Base-by-base conservation (phyloP, 2,797 vertebrate genomes). In the Masticophis lateralis region DNA sequence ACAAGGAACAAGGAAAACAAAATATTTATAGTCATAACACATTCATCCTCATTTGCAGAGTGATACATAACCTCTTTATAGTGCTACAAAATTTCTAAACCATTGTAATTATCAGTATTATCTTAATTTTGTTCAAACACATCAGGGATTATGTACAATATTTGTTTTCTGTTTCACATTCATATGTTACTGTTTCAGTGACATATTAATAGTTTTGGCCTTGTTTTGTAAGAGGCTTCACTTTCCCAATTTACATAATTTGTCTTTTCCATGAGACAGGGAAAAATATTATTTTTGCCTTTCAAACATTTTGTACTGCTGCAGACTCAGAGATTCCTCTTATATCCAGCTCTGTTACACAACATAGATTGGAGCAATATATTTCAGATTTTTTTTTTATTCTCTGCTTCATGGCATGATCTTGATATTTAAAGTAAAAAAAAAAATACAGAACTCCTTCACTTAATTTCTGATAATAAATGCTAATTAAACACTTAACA, bases 1-100 rank as follows among this genome's bases (percentile, higher is more conserved):
- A 37, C 93, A 92, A 2, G 57, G 90, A 43, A 94, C 94, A 93
- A n/a, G 60, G n/a, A 93, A 8, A 57, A 93, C 27, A 91, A 89
- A 89, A 37, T 27, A 27, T 89, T 69, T 47, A 53, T 69, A 94
- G 61, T 12, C 11, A 90, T 90, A 94, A 94, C 6, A 94, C 89
- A 94, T 88, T 92, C 20, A 88, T 6, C 9, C 83, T 2, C 74
- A 69, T 79, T 9, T 90, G 86, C 56, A 55, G 20, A 69, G 18
- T 60, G 53, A 86, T 89, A 92, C 66, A 18, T 53, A 86, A 27
- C 28, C n/a, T 47, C 51, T 18, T 63, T 90, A 57, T 74, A 66
- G 1, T 0, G 20, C 32, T 90, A 59, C 56, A 61, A 93, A 61
- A 86, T 57, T 91, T 20, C 0, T 0, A 87, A 89, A 4, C 5